These are phyloP conservation scores for Hydrozoanthus gracilis DNA, from an alignment of 92 coral and sea anemone genomes.

Conservation along the genomic window DNA sequence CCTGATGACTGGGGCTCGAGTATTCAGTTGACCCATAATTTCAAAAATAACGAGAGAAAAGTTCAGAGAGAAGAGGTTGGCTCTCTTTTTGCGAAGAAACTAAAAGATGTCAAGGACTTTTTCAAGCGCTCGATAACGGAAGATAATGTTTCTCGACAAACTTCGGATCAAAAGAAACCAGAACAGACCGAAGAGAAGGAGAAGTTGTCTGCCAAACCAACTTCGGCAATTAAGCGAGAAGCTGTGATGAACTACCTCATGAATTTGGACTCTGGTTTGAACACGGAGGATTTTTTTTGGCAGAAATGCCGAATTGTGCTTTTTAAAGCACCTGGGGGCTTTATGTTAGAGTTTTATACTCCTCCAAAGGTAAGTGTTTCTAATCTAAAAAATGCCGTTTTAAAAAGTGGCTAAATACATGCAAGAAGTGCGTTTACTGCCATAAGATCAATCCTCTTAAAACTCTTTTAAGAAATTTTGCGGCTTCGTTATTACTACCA, in stretches of 20 bases:
- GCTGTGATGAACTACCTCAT: conserved; percentile 91
- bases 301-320: conserved; percentile 95
- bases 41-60: conserved; percentile 70
- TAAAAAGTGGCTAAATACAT: neutral
- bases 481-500: neutral
- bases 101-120: conserved; percentile 80
- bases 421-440: neutral
- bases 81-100: conserved; percentile 64
- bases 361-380: conserved; percentile 90
- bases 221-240: conserved; percentile 73
- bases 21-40: conserved; percentile 80
- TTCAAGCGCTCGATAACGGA: conserved; percentile 82
- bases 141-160: conserved; percentile 62
- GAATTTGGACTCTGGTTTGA: conserved; percentile 92
- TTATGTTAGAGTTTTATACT: conserved; percentile 93
- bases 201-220: conserved; percentile 43
- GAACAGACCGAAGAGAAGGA: conserved; percentile 52
- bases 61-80: conserved; percentile 69
- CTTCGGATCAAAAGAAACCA: conserved; percentile 43
- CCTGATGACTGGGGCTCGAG: conserved; percentile 95
- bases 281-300: conserved; percentile 98
- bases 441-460: neutral
- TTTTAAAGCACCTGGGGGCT: conserved; percentile 98
- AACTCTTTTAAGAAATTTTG: neutral
- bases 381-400: conserved; percentile 5